Base-by-base conservation (phyloP, 2,113 vertebrate species). In the Rhinoderma darwinii region DNA sequence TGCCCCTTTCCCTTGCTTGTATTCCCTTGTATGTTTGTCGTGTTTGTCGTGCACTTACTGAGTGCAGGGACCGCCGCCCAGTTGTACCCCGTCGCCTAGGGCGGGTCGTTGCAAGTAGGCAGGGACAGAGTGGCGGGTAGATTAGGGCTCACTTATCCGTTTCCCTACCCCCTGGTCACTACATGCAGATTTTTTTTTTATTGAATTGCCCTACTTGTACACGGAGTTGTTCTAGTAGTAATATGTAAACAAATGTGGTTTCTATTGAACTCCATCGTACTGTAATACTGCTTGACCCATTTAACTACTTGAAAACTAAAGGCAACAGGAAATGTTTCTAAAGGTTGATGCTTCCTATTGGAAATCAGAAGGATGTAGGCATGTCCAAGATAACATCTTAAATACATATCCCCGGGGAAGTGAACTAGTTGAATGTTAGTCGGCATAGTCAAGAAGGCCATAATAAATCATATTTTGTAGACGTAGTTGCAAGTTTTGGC, bases 351-450 rank as follows among this genome's bases (percentile, higher is more conserved):
- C 63, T 70, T 70, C 80, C 81, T 83, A 83, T 37, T 83, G 30
- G n/a, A 51, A 72, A 15, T 47, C 37, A 50, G 15, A 11, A 72
- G 81, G 81, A 72, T 50, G 51, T 83, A 83, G 63, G 27, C 30
- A 83, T 83, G 27, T 15, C 14, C 12, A 35, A 68, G 43, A 83
- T 83, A 83, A 72, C 63, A 83, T 83, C 81, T 83, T 72, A 83
- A 72, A 9, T 68, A 51, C 63, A 70, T 83, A 50, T 72, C 81
- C 81, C 43, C 27, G 18, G 61, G 81, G 81, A 72, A 51, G 61
- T 51, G 8, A 83, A 70, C 8, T 35, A 32, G 25, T 70, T 83
- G 43, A 44, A 32, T 72, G 37, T 43, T 63, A 30, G 51, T 41
- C 30, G 5, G 30, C 17, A 82, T 30, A 82, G 17, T 32, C 10